Evolutionary conservation across 2,113 vertebrate genomes (phyloP), one percentile per base, ranked within the genome.

Genomic region (Cyphomyrus discorhynchus): DNA sequence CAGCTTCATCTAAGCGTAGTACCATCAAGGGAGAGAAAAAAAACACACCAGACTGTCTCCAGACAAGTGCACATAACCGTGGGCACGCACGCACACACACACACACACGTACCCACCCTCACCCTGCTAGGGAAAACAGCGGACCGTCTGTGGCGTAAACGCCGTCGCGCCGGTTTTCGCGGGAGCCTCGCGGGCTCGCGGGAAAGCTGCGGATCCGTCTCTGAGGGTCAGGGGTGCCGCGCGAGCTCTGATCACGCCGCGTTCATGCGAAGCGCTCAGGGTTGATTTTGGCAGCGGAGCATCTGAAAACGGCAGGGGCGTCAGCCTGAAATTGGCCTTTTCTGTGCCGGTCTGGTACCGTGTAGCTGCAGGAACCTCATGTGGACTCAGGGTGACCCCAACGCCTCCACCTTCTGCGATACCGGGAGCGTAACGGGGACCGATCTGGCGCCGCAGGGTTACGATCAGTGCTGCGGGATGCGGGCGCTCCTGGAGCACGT

Each of bases 1-100:
- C 85, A 87, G 85, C 31, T 13, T 53, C 50, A 53, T 87, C 85
- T 53, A 31, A 87, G 85, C 47, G 49, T 87, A 87, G 47, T 86
- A 52, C 85, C 85, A 27, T 86, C 46, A 42, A 50, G 85, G 85
- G 85, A 87, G 21, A 15, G 39, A 3, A 42, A 80, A 80, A 82
- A 86, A 87, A 19, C 85, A 52, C 27, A 35, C 47, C 85, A 31
- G 85, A 35, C 27, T 87, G 49, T 27, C 85, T 53, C 85, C 50
- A 53, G 85, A 87, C 85, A 87, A 87, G 50, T 46, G 45, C 58
- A 70, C 45, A 88, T 21, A 88, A 62, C 58, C 56, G 21, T 10
- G 21, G 21, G 31, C 86, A 56, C 17, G 0, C 27, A 5, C 49
- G 3, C 24, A 4, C 15, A 5, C 49, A 7, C 24, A 4, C 15